These are phyloP conservation scores for Lasioglossum baleicum DNA, from an alignment of 1,140 invertebrate species.

Conservation along the genomic window DNA sequence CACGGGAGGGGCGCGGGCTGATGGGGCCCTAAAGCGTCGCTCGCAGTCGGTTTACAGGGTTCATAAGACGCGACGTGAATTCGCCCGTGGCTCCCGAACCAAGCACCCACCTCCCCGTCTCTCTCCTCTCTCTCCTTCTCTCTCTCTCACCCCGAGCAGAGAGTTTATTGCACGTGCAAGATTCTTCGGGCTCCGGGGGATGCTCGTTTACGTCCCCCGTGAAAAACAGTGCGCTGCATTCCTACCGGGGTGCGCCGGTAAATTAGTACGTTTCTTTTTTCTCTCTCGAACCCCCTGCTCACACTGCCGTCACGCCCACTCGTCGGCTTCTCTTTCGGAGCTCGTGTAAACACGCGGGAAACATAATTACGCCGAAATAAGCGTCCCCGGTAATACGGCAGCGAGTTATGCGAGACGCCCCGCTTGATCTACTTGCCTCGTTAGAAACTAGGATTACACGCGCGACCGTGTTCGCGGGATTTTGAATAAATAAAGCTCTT, in stretches of 20 bases:
- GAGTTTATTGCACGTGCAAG: slow-evolving; percentile 58
- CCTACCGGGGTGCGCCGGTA: slow-evolving; percentile 16
- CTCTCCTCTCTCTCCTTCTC: too few species aligned
- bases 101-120: neutral
- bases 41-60: slow-evolving; percentile 74
- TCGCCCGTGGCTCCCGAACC: slow-evolving; percentile 10
- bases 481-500: neutral
- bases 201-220: slow-evolving; percentile 55
- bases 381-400: slow-evolving; percentile 18
- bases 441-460: neutral
- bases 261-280: slow-evolving; percentile 29
- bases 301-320: too few species aligned
- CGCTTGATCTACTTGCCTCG: slow-evolving; percentile 14
- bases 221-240: slow-evolving; percentile 57
- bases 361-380: slow-evolving; percentile 42
- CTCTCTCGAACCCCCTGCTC: neutral
- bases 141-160: neutral
- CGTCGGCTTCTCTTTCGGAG: slow-evolving; percentile 7
- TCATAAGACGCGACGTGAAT: slow-evolving; percentile 70
- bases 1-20: slow-evolving; percentile 10
- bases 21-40: slow-evolving; percentile 69
- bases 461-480: neutral
- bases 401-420: slow-evolving; percentile 3
- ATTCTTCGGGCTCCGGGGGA: slow-evolving; percentile 46
- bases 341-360: slow-evolving; percentile 32